Evolutionary conservation across 2,888 invertebrate species (phyloP).

Genomic region (Theretra japonica): DNA sequence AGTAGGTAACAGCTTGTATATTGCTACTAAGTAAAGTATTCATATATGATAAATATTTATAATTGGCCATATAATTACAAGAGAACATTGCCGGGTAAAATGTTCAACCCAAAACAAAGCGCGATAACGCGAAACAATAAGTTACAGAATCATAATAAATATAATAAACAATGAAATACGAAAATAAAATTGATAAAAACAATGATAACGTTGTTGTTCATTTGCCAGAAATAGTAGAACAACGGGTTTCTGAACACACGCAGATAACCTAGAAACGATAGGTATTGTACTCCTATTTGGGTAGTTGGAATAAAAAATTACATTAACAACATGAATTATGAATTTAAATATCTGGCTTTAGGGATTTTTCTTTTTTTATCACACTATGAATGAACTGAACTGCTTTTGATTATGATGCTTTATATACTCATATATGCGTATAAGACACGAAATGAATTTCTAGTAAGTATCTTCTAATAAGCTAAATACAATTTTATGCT

Average conservation of each 20-base stretch:
- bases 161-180: conserved; percentile 53
- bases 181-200: conserved; percentile 50
- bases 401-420: too few species aligned
- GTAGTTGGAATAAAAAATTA: too few species aligned
- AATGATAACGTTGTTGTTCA: conserved; percentile 54
- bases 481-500: too few species aligned
- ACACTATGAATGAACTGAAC: too few species aligned
- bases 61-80: background rate
- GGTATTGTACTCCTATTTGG: conserved; percentile 27
- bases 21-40: too few species aligned
- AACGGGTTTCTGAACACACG: conserved; percentile 34
- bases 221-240: conserved; percentile 58
- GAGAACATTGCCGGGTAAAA: background rate
- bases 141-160: conserved; percentile 26
- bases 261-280: conserved; percentile 49
- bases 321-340: too few species aligned
- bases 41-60: background rate
- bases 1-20: too few species aligned
- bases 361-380: too few species aligned
- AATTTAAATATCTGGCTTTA: too few species aligned
- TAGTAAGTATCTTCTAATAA: too few species aligned
- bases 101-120: background rate
- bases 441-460: too few species aligned
- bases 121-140: conserved; percentile 19
- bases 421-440: too few species aligned